phyloP scores from a whole-genome alignment of 2,888 invertebrate genomes.

The Saturnia pavonia region DNA sequence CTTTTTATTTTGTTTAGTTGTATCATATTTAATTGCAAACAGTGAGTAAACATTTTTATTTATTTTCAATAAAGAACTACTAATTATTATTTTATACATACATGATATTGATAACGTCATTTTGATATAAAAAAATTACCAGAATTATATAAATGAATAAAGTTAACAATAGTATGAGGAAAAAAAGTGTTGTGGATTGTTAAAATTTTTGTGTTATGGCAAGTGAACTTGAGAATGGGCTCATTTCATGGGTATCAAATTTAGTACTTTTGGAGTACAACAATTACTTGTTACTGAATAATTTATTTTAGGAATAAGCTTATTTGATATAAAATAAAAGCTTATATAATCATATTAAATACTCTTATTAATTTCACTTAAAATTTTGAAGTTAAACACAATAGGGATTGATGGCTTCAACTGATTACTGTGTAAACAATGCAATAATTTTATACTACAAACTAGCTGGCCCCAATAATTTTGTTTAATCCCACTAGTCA shows the following conservation, averaged over 20 bases:
- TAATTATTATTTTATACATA: background rate
- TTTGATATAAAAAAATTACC: too few relatives aligned
- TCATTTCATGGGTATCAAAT: too few relatives aligned
- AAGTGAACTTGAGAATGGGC: too few relatives aligned
- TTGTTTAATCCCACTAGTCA: too few relatives aligned
- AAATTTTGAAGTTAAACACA: background rate
- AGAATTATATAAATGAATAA: too few relatives aligned
- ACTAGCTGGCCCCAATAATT: too few relatives aligned
- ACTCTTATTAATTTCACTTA: background rate
- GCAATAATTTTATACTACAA: background rate
- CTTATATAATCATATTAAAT: background rate
- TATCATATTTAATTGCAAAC: background rate
- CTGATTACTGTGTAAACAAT: background rate
- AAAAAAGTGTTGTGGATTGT: too few relatives aligned
- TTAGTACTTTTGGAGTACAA: background rate
- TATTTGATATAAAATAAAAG: background rate
- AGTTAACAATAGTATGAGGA: too few relatives aligned
- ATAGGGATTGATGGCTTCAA: background rate
- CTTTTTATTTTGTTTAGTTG: background rate
- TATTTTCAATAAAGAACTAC: background rate
- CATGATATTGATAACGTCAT: too few relatives aligned
- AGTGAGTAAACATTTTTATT: background rate
- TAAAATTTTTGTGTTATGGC: too few relatives aligned
- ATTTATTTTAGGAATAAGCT: background rate
- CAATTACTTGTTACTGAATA: background rate